Evolutionary conservation across 2,888 invertebrate genomes (phyloP), one percentile per base, ranked within the genome.

Genomic region (Chloromyia formosa): DNA sequence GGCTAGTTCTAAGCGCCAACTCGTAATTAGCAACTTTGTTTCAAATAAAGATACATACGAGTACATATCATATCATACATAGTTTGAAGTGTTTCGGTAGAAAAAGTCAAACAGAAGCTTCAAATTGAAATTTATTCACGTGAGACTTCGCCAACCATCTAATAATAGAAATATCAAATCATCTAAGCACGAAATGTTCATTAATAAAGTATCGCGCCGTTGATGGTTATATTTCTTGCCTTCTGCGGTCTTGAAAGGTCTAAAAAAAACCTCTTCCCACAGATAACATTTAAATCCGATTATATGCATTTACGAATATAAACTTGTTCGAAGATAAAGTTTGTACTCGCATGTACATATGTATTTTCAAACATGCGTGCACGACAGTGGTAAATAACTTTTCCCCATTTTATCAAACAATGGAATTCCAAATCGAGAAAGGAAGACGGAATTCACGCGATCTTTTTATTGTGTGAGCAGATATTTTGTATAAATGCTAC

Each of bases 391-490:
- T 69, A 54, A 53, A 69, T 69, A 23, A 53, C 16, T 49, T 45
- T 69, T 35, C 68, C 54, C 27, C 62, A 62, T 62, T 69, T 54
- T 69, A 14, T 14, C 53, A 23, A 54, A 69, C 66, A 66, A 66
- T 22, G 23, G 45, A 66, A 14, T 35, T 4, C 7, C 1, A 64
- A 64, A 40, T 49, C 14, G 35, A 22, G 27, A 23, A 61, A 61
- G 27, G 62, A 20, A 62, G 10, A 62, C 12, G 35, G 16, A 35
- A 69, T 27, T 53, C 68, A 69, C 68, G 68, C 68, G 54, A 69
- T 54, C 23, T 35, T 14, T 18, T 18, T 16, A 61, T 35, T 61
- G 23, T 27, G 5, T 35, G 27, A 35, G 18, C 18, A 5, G 56
- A 20, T 56, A 18, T 22, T 22, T 18, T 18, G 22, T 56, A 53